Conservation (phyloP, 1,140 invertebrate genomes). For the Cotesia glomerata region DNA sequence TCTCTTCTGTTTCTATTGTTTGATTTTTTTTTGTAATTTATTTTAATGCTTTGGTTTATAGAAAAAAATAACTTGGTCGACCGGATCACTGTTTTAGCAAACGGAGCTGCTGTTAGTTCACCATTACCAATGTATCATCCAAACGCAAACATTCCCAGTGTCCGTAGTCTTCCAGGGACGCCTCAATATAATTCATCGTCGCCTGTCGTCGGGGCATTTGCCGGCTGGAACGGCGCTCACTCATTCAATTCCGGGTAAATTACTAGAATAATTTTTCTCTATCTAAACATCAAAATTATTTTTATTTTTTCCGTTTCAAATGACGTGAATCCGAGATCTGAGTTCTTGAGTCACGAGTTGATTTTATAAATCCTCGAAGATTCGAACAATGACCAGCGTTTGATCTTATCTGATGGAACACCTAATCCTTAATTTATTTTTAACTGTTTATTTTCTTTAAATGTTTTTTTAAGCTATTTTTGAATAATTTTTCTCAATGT, state of each 20-base stretch:
- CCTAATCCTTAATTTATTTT: conserved; percentile 10
- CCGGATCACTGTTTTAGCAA: conserved; percentile 48
- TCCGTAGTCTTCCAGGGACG: conserved; percentile 56
- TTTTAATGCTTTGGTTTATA: conserved; percentile 37
- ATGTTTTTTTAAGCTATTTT: neutral
- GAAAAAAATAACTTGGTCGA: conserved; percentile 39
- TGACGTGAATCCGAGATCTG: conserved; percentile 55
- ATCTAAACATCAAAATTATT: conserved; percentile 3
- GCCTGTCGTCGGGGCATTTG: conserved; percentile 50
- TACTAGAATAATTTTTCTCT: neutral
- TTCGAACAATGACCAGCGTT: conserved; percentile 54
- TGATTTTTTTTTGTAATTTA: conserved; percentile 16
- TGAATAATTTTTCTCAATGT: conserved; percentile 21
- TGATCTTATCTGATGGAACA: conserved; percentile 61
- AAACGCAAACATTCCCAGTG: conserved; percentile 48
- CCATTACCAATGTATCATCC: conserved; percentile 59
- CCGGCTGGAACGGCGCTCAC: conserved; percentile 53
- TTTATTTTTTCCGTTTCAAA: conserved; percentile 31
- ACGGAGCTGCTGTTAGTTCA: conserved; percentile 50
- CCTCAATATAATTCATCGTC: conserved; percentile 58
- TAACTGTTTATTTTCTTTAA: neutral
- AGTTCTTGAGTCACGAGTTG: conserved; percentile 59
- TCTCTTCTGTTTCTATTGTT: too few relatives aligned
- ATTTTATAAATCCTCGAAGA: conserved; percentile 53
- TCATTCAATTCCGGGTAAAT: conserved; percentile 51